These are phyloP conservation scores for Drosophila repleta DNA, from an alignment of 1,140 invertebrate genomes.

Conservation along the genomic window DNA sequence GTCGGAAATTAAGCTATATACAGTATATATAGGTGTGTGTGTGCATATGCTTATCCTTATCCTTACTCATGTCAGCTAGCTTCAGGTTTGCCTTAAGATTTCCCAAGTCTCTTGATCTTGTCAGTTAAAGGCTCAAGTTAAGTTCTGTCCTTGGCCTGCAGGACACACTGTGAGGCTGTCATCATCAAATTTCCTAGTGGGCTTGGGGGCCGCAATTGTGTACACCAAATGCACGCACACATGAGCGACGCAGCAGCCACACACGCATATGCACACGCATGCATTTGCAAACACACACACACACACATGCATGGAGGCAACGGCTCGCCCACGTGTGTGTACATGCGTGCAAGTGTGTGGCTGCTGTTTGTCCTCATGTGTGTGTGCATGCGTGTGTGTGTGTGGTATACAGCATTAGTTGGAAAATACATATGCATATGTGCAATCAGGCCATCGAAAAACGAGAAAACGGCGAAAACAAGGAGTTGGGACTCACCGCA, in stretches of 20 bases:
- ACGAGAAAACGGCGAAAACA: neutral
- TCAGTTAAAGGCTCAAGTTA: neutral
- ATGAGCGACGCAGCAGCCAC: constrained; percentile 39
- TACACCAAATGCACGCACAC: constrained; percentile 51
- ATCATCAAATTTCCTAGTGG: constrained; percentile 2
- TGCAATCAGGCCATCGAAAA: constrained; percentile 13
- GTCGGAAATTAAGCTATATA: too few species aligned
- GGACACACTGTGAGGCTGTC: neutral
- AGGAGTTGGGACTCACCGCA: constrained; percentile 58
- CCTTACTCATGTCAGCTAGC: neutral
- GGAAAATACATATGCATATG: constrained; percentile 24
- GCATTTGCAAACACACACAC: constrained; percentile 29
- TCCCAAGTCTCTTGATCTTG: neutral
- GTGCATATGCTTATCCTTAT: too few species aligned
- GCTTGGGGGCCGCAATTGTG: constrained; percentile 28
- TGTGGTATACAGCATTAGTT: constrained; percentile 24
- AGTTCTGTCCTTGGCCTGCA: neutral
- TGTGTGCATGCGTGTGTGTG: neutral
- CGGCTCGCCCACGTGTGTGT: constrained; percentile 45
- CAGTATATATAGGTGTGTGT: too few species aligned
- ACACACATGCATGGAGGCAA: constrained; percentile 16
- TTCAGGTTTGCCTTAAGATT: neutral
- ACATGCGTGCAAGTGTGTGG: constrained; percentile 4
- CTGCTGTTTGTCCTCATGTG: constrained; percentile 3
- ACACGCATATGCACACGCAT: constrained; percentile 51